These are phyloP conservation scores for Euleptes europaea DNA, from an alignment of 2,113 vertebrate species.

Conservation along the genomic window DNA sequence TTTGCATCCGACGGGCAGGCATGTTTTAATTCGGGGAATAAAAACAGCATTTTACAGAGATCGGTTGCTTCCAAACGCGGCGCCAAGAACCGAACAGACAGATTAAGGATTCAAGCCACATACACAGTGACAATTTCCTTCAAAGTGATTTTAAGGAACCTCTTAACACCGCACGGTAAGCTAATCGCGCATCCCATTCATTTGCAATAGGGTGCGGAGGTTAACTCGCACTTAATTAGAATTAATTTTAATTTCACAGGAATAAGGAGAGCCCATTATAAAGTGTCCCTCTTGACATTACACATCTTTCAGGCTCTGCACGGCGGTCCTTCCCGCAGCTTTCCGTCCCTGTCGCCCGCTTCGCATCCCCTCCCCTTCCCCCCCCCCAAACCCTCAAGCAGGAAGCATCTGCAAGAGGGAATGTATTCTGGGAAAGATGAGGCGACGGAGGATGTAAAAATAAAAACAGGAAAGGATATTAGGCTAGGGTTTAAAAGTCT, in stretches of 20 bases:
- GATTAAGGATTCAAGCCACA: conserved; percentile 56
- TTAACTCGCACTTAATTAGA: conserved; percentile 66
- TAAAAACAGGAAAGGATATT: rapidly evolving
- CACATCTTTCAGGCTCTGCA: background rate
- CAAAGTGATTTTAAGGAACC: conserved; percentile 49
- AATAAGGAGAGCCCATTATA: conserved; percentile 6
- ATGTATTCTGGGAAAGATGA: background rate
- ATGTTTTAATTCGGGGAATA: background rate
- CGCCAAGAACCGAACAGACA: conserved; percentile 32
- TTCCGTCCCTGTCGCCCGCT: background rate
- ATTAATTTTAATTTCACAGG: conserved; percentile 45
- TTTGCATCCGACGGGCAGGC: background rate
- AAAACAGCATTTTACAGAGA: conserved; percentile 15
- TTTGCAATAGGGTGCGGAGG: conserved; percentile 42
- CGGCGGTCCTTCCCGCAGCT: background rate
- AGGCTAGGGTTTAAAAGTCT: background rate
- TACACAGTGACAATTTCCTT: conserved; percentile 27
- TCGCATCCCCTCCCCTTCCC: background rate
- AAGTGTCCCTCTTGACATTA: conserved; percentile 25
- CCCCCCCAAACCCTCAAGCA: background rate
- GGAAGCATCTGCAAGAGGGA: background rate
- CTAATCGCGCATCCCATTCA: conserved; percentile 47
- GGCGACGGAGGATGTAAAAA: background rate
- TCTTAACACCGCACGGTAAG: conserved; percentile 37
- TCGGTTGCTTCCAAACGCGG: conserved; percentile 3